Percentiles rank a stretch among this genome's conserved stretches.
Evolutionary conservation across 2,113 vertebrate genomes (phyloP).

Genomic region (Rhabdornis inornatus): DNA sequence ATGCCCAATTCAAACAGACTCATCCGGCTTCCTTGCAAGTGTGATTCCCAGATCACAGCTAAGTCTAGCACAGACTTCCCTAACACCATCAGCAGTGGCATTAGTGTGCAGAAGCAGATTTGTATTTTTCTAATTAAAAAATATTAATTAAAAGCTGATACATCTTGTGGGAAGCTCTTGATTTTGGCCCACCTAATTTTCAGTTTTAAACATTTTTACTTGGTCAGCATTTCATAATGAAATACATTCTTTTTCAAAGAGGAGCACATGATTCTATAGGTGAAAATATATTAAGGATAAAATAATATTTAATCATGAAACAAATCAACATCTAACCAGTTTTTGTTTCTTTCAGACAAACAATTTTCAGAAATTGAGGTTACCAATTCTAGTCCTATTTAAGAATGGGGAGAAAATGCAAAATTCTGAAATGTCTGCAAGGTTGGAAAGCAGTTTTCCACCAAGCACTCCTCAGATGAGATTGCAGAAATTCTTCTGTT

Average conservation of each 20-base stretch:
- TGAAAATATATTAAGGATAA: neutral
- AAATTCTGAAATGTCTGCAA: neutral
- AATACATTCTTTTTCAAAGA: neutral
- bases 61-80: neutral
- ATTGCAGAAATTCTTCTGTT: slow-evolving; percentile 10
- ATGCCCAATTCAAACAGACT: neutral
- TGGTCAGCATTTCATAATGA: neutral
- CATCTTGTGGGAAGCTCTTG: neutral
- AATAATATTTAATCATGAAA: neutral
- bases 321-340: neutral
- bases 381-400: neutral
- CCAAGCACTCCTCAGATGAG: neutral
- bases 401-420: neutral
- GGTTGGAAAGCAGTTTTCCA: neutral
- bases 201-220: neutral
- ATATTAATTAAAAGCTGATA: neutral
- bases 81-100: accelerated
- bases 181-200: neutral
- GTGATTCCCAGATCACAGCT: neutral
- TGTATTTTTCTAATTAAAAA: neutral
- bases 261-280: neutral
- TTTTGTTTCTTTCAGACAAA: neutral
- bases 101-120: neutral
- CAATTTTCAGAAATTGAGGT: neutral
- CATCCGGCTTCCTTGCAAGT: neutral